These are phyloP conservation scores for Hyposoter dolosus DNA, from an alignment of 2,888 invertebrate species.

Conservation along the genomic window DNA sequence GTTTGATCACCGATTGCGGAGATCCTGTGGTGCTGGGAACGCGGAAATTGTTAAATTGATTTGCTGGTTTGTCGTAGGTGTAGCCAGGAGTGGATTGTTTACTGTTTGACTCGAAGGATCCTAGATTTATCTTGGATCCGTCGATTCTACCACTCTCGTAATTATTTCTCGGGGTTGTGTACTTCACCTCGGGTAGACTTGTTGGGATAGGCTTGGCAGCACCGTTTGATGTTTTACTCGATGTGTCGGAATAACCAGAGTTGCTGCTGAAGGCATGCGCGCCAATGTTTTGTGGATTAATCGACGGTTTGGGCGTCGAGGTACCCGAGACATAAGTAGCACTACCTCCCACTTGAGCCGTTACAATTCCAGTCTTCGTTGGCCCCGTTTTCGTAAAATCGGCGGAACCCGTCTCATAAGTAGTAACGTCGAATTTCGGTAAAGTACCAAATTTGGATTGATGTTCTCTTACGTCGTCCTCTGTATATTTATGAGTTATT, in stretches of 20 bases:
- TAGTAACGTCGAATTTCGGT: conserved; percentile 55
- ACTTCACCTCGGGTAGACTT: conserved; percentile 62
- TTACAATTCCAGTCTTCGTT: conserved; percentile 81
- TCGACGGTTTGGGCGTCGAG: conserved; percentile 71
- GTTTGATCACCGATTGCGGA: conserved; percentile 43
- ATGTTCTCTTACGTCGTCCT: conserved; percentile 79
- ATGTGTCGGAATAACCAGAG: conserved; percentile 72
- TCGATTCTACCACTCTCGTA: conserved; percentile 59
- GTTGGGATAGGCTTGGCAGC: conserved; percentile 57
- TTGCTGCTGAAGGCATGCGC: conserved; percentile 79
- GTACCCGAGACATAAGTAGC: conserved; percentile 80
- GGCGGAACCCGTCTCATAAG: conserved; percentile 59
- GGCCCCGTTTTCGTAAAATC: conserved; percentile 82
- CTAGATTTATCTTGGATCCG: conserved; percentile 69
- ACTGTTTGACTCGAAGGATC: conserved; percentile 30
- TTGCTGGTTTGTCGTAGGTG: conserved; percentile 68
- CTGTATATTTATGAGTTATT: conserved; percentile 78
- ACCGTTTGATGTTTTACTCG: conserved; percentile 63
- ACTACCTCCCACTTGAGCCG: conserved; percentile 80
- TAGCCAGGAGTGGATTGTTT: conserved; percentile 70
- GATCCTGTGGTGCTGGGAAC: conserved; percentile 50
- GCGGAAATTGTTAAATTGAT: conserved; percentile 54
- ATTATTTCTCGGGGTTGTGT: conserved; percentile 31
- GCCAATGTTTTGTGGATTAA: conserved; percentile 78
- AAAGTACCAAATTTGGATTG: conserved; percentile 58